Conservation (phyloP, 2,797 vertebrate genomes). For the Pachyuromys duprasi region DNA sequence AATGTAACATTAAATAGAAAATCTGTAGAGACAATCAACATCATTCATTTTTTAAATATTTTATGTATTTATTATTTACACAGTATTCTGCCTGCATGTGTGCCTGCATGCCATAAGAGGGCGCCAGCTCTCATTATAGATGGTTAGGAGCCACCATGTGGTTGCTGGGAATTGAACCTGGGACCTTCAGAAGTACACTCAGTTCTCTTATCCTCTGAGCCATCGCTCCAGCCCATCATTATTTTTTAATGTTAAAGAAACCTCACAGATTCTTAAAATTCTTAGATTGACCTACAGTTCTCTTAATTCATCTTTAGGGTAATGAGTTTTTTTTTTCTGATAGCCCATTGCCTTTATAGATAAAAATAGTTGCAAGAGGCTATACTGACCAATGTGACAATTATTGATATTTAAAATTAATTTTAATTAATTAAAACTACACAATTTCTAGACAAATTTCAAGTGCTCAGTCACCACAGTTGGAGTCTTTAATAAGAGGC, state of each 20-base stretch:
- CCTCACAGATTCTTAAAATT: conserved; percentile 76
- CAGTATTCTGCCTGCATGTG: too few relatives aligned
- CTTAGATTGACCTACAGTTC: conserved; percentile 75
- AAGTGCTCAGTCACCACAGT: not conserved
- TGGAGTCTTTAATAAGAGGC: not conserved
- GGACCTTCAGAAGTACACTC: too few relatives aligned
- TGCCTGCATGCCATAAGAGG: too few relatives aligned
- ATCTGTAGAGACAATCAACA: not conserved
- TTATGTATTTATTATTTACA: too few relatives aligned
- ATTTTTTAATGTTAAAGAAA: conserved; percentile 75
- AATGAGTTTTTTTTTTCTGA: not conserved
- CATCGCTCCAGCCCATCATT: too few relatives aligned
- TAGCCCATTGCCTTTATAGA: not conserved
- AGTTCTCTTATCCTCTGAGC: too few relatives aligned
- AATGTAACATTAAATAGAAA: not conserved
- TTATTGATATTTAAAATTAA: not conserved
- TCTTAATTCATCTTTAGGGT: conserved; percentile 5
- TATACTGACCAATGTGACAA: accelerated
- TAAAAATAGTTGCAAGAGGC: not conserved
- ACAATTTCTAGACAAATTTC: not conserved
- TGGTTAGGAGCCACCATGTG: too few relatives aligned
- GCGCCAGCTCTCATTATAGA: too few relatives aligned
- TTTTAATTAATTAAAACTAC: not conserved
- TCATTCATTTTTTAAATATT: conserved; percentile 49
- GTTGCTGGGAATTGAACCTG: too few relatives aligned